phyloP scores from a whole-genome alignment of 2,888 invertebrate genomes.

The Nasonia oneida region DNA sequence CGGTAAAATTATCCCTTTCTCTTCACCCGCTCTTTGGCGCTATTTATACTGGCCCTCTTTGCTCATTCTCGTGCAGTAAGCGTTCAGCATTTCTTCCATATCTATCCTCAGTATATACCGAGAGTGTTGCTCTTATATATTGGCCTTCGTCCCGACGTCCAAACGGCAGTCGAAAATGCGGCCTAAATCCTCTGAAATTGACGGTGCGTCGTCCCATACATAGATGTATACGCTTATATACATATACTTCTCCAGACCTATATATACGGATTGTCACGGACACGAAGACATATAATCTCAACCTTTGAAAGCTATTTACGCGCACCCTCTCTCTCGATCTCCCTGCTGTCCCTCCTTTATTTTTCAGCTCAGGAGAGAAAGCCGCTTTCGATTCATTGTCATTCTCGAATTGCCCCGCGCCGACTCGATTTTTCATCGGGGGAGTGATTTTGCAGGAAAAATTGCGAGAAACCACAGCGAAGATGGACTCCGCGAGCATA shows the following conservation, averaged over 20 bases:
- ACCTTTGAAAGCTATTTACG: slow-evolving; percentile 25
- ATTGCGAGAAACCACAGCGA: too few species aligned
- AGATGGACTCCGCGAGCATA: too few species aligned
- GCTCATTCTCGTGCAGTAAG: neutral
- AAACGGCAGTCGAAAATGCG: slow-evolving; percentile 29
- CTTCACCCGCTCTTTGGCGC: neutral
- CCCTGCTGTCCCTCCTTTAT: neutral
- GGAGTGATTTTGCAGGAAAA: neutral
- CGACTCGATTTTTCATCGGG: too few species aligned
- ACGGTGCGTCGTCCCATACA: slow-evolving; percentile 19
- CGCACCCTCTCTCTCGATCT: too few species aligned
- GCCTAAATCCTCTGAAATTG: slow-evolving; percentile 44
- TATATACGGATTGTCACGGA: neutral
- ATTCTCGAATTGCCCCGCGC: too few species aligned
- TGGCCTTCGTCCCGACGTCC: slow-evolving; percentile 15
- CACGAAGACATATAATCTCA: slow-evolving; percentile 25
- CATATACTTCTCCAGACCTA: neutral
- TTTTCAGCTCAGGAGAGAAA: slow-evolving; percentile 12
- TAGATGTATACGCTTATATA: slow-evolving; percentile 16
- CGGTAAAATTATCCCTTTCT: neutral
- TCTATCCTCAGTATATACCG: neutral
- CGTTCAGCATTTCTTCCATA: neutral
- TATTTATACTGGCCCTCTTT: slow-evolving; percentile 28
- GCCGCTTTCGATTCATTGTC: neutral
- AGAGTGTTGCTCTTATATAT: slow-evolving; percentile 2